Evolutionary conservation across 2,113 vertebrate species (phyloP).

Genomic region (Microcebus griseorufus): DNA sequence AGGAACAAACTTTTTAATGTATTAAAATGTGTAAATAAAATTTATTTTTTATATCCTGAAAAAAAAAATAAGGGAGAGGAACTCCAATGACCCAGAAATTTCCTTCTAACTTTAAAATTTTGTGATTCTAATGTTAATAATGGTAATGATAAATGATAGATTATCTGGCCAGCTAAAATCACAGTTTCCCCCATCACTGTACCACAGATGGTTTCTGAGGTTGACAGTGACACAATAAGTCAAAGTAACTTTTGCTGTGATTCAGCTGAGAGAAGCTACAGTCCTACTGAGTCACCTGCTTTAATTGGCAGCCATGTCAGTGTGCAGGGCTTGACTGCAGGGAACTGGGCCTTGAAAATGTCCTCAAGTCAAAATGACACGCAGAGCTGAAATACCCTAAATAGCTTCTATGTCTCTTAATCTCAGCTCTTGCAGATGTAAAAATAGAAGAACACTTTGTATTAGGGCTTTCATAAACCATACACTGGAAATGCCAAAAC

Average conservation of each 20-base stretch:
- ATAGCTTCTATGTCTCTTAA: neutral
- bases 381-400: neutral
- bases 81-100: neutral
- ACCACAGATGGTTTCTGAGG: neutral
- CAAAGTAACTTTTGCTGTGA: neutral
- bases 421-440: neutral
- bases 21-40: neutral
- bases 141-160: neutral
- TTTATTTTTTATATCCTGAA: neutral
- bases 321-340: neutral
- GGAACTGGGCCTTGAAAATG: neutral
- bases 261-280: neutral
- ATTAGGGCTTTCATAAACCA: slow-evolving; percentile 45
- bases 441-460: slow-evolving; percentile 48
- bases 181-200: neutral
- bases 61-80: neutral
- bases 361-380: neutral
- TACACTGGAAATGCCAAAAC: slow-evolving; percentile 55
- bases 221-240: neutral
- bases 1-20: neutral
- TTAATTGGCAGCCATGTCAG: neutral
- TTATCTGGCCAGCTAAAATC: neutral
- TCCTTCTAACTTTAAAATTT: neutral
- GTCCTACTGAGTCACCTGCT: neutral
- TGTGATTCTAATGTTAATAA: neutral